Evolutionary conservation across 2,797 vertebrate species (phyloP), one percentile per base, ranked within the genome.

Genomic region (Lagorchestes hirsutus): DNA sequence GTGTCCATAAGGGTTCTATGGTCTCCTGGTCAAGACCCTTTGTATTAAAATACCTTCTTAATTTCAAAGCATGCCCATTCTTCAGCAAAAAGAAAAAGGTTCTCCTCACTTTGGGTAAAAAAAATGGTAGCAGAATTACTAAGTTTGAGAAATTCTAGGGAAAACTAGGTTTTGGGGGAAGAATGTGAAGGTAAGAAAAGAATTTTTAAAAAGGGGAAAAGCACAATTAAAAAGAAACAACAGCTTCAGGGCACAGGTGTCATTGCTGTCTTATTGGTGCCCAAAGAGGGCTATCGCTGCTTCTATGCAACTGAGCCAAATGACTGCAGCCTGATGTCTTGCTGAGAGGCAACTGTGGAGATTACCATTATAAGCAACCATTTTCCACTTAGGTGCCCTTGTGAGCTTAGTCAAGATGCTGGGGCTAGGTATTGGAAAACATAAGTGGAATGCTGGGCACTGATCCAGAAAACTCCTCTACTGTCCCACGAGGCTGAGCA

Each of bases 341-440:
- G 34, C 34, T 50, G 74, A 46, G 74, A 90, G 40, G 67, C 57
- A 95, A 82, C 92, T 34, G 28, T 55, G 16, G 55, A 54, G 93
- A 55, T 31, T 92, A 31, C 67, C 58, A 92, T 62, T 92, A 82
- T 24, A 96, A 91, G 52, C 67, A 95, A 91, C 18, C 24, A 94
- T 94, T 97, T 96, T 94, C 92, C 87, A 94, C 90, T 96, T 62
- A 93, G 93, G 95, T 92, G 94, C 11, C 28, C 67, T 50, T 46
- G 34, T 93, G 92, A 95, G 93, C 58, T 50, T 40, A 96, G n/a
- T 94, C 54, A 91, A 96, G 54, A 91, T 54, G 54, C 58, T 92
- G 54, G 29, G 40, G 93, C 52, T 96, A 22, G 22, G 9, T 87
- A 46, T 50, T 87, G n/a, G 74, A 92, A 27, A 90, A 58, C 92